A percentile compares a stretch with the other conserved stretches of the same genome.
These are phyloP conservation scores for Cotesia typhae DNA, from an alignment of 1,140 invertebrate species.

Conservation along the genomic window DNA sequence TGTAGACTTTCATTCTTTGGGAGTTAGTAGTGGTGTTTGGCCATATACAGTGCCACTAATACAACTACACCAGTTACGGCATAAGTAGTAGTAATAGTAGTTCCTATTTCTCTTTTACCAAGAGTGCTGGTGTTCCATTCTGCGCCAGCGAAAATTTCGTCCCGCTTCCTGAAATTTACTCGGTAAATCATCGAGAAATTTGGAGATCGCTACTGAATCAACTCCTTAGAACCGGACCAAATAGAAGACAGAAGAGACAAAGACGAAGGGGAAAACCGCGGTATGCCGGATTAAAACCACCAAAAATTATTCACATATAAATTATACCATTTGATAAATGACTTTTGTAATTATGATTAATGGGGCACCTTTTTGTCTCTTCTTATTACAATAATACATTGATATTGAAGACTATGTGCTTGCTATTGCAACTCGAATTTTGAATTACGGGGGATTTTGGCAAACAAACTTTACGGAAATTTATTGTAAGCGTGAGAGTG, in stretches of 20 bases:
- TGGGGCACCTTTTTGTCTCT: neutral
- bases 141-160: conserved; percentile 5
- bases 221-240: neutral
- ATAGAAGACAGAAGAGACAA: neutral
- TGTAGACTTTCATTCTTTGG: too few relatives aligned
- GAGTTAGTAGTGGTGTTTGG: too few relatives aligned
- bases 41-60: too few relatives aligned
- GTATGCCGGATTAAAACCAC: too few relatives aligned
- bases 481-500: neutral
- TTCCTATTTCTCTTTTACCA: conserved; percentile 5
- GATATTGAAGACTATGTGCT: neutral
- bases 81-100: too few relatives aligned
- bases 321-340: too few relatives aligned
- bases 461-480: neutral
- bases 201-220: conserved; percentile 14
- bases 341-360: too few relatives aligned
- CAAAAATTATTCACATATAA: neutral
- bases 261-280: neutral
- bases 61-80: too few relatives aligned
- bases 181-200: conserved; percentile 29
- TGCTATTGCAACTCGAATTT: too few relatives aligned
- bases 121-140: neutral
- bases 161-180: conserved; percentile 12
- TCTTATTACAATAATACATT: too few relatives aligned
- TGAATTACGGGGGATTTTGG: too few relatives aligned